Base-by-base conservation (phyloP, 1,140 invertebrate species). In the Drosophila pallidifrons region DNA sequence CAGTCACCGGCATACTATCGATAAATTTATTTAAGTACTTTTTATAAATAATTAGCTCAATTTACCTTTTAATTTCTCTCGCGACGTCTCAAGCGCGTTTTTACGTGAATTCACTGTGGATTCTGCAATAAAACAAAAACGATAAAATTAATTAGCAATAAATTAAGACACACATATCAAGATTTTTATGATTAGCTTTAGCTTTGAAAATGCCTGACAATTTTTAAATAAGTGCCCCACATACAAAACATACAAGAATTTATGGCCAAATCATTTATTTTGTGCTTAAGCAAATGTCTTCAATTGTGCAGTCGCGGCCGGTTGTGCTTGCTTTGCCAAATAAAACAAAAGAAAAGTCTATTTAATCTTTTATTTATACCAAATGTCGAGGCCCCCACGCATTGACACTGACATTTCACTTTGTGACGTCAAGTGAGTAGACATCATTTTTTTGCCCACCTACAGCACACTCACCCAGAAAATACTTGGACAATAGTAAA, bases 351-450 rank as follows among this genome's bases (percentile, higher is more conserved):
- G 28, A 0, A 58, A 35, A 38, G 35, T 63, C 43, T 67, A 20
- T 38, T 78, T 69, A 77, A 70, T 74, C 63, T 68, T 72, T 67
- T 61, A 69, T 57, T 67, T 58, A 63, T 32, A 61, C 61, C 35
- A 54, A 65, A 73, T 75, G 55, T 66, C 66, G 72, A 69, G 68
- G 67, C 75, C 64, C 75, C 60, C 82, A 76, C 82, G 69, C 82
- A 79, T 58, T 78, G 80, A 82, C 83, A 82, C 77, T 88, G 83
- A 87, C 83, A 89, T 88, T 89, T 88, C 80, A 89, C 57, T 88
- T 54, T 46, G 77, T 89, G 83, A 88, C 83, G 83, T 88, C 79
- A 82, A 72, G 68, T 61, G 45, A 43, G 13, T 15, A 41, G 35
- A 49, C 30, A 30, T 11, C n/a, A 10, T 43, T 7, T 15, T 11